phyloP scores from a whole-genome alignment of 2,888 invertebrate genomes.

The Amphimallon solstitiale region DNA sequence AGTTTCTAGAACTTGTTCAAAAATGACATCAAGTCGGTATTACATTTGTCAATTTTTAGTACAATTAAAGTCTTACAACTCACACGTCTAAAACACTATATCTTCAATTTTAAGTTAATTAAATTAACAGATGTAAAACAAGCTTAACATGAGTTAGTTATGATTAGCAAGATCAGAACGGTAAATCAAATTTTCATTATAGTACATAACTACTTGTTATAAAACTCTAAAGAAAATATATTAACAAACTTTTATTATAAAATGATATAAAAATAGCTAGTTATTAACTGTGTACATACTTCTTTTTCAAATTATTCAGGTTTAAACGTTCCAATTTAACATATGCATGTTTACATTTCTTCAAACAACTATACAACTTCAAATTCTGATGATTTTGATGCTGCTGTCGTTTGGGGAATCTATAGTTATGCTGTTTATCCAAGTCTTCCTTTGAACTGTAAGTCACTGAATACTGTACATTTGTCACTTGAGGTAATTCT shows the following conservation, averaged over 20 bases:
- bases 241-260: background rate
- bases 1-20: too few relatives aligned
- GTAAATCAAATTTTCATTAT: too few relatives aligned
- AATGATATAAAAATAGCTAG: background rate
- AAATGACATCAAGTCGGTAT: too few relatives aligned
- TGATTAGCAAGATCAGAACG: too few relatives aligned
- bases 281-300: slow-evolving; percentile 7
- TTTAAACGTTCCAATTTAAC: slow-evolving; percentile 40
- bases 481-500: slow-evolving; percentile 36
- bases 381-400: slow-evolving; percentile 43
- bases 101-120: too few relatives aligned
- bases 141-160: too few relatives aligned
- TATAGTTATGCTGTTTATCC: slow-evolving; percentile 41
- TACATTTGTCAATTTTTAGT: too few relatives aligned
- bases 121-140: too few relatives aligned
- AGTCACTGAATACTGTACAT: slow-evolving; percentile 25
- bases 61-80: too few relatives aligned
- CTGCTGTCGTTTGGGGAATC: slow-evolving; percentile 49
- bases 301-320: slow-evolving; percentile 9
- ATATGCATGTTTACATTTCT: slow-evolving; percentile 38
- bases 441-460: background rate
- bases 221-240: too few relatives aligned
- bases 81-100: too few relatives aligned
- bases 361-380: slow-evolving; percentile 32
- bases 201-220: too few relatives aligned